Evolutionary conservation across 2,113 vertebrate species (phyloP).

Genomic region (Monopterus albus): DNA sequence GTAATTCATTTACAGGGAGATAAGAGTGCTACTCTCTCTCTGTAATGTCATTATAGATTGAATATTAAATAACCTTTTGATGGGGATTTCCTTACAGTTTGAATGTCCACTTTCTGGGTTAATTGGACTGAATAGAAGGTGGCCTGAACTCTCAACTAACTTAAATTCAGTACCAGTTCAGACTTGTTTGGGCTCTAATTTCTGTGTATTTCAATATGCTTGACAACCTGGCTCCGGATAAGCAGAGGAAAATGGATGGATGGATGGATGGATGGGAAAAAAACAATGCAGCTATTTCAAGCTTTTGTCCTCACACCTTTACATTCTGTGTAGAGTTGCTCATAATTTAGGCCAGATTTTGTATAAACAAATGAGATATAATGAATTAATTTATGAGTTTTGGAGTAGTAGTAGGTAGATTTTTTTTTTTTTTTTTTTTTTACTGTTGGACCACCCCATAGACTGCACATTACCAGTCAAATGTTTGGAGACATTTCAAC

Average conservation of each 20-base stretch:
- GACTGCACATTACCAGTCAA: too few relatives aligned
- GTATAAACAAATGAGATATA: too few relatives aligned
- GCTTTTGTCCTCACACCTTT: neutral
- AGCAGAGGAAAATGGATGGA: too few relatives aligned
- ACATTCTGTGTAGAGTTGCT: too few relatives aligned
- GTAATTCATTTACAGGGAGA: conserved; percentile 74
- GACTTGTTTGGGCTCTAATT: neutral
- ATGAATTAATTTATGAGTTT: too few relatives aligned
- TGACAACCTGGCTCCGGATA: too few relatives aligned
- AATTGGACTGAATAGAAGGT: conserved; percentile 49
- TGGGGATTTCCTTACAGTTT: conserved; percentile 50
- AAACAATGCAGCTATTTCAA: neutral
- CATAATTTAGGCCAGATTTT: too few relatives aligned
- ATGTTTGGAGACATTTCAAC: too few relatives aligned
- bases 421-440: too few relatives aligned
- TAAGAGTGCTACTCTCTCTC: conserved; percentile 67
- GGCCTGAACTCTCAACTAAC: conserved; percentile 2
- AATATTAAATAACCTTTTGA: conserved; percentile 66
- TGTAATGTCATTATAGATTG: conserved; percentile 65
- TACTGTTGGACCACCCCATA: too few relatives aligned
- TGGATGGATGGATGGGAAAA: too few relatives aligned
- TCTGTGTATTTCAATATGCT: neutral
- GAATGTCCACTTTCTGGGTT: conserved; percentile 48
- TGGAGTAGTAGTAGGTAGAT: too few relatives aligned
- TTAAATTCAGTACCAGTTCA: conserved; percentile 12